These are phyloP conservation scores for Zelleria hepariella DNA, from an alignment of 2,888 invertebrate species.

Conservation along the genomic window DNA sequence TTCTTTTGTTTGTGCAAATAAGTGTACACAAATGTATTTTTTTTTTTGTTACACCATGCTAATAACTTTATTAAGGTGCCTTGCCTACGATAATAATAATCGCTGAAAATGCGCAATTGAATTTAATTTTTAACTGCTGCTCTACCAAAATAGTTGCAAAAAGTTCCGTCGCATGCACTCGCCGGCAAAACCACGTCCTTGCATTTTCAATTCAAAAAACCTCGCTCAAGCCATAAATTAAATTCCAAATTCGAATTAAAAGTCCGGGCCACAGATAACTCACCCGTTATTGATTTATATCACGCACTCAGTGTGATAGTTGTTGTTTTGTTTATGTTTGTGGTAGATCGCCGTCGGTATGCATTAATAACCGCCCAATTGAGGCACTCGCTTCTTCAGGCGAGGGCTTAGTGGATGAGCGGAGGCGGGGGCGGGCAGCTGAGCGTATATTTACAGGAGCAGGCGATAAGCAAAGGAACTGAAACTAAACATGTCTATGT, in stretches of 20 bases:
- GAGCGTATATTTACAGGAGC: not conserved
- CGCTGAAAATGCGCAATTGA: too few relatives aligned
- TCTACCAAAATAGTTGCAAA: too few relatives aligned
- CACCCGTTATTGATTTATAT: not conserved
- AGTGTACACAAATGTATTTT: too few relatives aligned
- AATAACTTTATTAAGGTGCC: too few relatives aligned
- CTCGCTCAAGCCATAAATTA: not conserved
- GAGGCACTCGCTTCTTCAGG: conserved; percentile 31
- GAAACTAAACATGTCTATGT: too few relatives aligned
- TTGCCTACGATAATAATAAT: too few relatives aligned
- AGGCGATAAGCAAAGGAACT: not conserved
- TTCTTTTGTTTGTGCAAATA: too few relatives aligned
- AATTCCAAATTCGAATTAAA: not conserved
- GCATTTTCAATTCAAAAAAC: not conserved
- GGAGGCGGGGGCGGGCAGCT: not conserved
- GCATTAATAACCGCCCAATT: conserved; percentile 54
- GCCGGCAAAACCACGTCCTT: not conserved
- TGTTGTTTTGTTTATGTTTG: conserved; percentile 1
- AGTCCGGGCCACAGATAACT: not conserved
- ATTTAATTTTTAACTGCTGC: too few relatives aligned
- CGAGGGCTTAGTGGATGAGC: not conserved
- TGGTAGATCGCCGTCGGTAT: conserved; percentile 13
- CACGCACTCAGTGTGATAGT: not conserved
- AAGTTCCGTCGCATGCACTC: too few relatives aligned
- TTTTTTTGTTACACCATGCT: too few relatives aligned